A percentile compares a stretch with the other conserved stretches of the same genome.
Evolutionary conservation across 35 echinoderm and acorn worm genomes (phyloP).

Genomic region (Nesometra sesokonis): DNA sequence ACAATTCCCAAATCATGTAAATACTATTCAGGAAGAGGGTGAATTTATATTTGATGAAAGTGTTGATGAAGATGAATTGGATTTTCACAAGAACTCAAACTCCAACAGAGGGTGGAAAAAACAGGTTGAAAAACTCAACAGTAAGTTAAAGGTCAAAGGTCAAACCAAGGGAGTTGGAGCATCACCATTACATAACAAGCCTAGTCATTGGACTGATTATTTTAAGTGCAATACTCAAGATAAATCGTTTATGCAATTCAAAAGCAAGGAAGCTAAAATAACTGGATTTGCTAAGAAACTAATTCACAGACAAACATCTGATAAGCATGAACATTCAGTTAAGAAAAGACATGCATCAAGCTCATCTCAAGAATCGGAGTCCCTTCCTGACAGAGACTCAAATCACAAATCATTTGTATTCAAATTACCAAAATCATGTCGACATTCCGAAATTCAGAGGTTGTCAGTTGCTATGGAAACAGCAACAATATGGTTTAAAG

Average conservation of each 20-base stretch:
- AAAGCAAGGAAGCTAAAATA: background rate
- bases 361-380: background rate
- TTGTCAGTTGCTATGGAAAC: background rate
- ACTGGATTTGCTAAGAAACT: background rate
- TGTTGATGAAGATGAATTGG: background rate
- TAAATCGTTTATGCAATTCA: background rate
- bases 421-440: background rate
- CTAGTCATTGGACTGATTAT: background rate
- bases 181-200: background rate
- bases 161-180: background rate
- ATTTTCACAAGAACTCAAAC: conserved; percentile 32
- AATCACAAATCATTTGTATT: background rate
- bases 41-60: background rate
- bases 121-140: conserved; percentile 6
- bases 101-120: background rate
- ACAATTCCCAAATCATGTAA: conserved; percentile 36
- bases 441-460: background rate
- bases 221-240: background rate
- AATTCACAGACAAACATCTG: background rate
- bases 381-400: background rate
- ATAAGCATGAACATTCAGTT: background rate
- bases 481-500: background rate
- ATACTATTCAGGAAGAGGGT: background rate
- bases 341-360: background rate
- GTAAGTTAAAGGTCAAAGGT: conserved; percentile 16